Percentiles rank a stretch among this genome's conserved stretches.
Evolutionary conservation across 2,113 vertebrate species (phyloP).

Genomic region (Steatornis caripensis): DNA sequence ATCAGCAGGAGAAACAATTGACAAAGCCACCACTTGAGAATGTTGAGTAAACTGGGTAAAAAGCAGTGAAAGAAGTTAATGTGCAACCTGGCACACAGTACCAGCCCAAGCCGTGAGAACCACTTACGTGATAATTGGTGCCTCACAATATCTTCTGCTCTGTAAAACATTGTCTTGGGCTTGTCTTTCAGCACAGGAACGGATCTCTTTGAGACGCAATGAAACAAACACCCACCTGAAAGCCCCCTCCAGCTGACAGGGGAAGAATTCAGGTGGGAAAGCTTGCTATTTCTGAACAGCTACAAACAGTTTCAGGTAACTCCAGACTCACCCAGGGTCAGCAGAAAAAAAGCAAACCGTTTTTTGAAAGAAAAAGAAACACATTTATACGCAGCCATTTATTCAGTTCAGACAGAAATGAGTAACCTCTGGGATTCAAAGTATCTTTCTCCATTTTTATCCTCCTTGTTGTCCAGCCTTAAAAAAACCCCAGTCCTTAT

Average conservation of each 20-base stretch:
- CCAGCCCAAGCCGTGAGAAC: slow-evolving; percentile 82
- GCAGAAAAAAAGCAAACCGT: neutral
- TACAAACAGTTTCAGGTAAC: slow-evolving; percentile 73
- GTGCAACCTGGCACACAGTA: slow-evolving; percentile 77
- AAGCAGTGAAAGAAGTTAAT: slow-evolving; percentile 82
- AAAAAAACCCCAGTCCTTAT: neutral
- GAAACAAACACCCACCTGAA: slow-evolving; percentile 74
- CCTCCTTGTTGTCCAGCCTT: neutral
- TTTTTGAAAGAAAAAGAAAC: slow-evolving; percentile 64
- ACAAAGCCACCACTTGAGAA: slow-evolving; percentile 84
- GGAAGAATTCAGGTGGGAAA: slow-evolving; percentile 75
- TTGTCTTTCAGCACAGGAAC: slow-evolving; percentile 84
- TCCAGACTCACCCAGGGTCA: slow-evolving; percentile 61
- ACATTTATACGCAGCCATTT: slow-evolving; percentile 36
- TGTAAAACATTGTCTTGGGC: slow-evolving; percentile 73
- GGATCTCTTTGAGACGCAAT: slow-evolving; percentile 73
- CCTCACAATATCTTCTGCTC: slow-evolving; percentile 72
- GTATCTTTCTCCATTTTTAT: neutral
- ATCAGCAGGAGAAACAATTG: slow-evolving; percentile 79
- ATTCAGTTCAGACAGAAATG: slow-evolving; percentile 42
- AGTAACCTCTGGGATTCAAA: slow-evolving; percentile 8
- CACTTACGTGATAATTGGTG: slow-evolving; percentile 76
- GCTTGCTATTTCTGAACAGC: slow-evolving; percentile 62
- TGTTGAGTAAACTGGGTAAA: slow-evolving; percentile 70
- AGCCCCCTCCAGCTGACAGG: slow-evolving; percentile 51